Evolutionary conservation across 2,113 vertebrate species (phyloP).

Genomic region (Pseudorasbora parva): DNA sequence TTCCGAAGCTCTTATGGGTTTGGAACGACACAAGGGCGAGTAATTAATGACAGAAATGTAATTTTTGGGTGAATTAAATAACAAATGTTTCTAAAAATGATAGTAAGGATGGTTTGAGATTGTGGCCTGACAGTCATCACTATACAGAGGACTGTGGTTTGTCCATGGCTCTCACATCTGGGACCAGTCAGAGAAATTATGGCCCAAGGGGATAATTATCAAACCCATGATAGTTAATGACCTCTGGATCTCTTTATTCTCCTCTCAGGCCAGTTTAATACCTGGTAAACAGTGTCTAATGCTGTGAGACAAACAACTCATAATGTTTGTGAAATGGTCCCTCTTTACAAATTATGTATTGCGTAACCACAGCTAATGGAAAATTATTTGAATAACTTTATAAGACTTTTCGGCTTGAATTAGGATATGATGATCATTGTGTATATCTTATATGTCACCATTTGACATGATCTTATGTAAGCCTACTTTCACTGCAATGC

Average conservation of each 20-base stretch:
- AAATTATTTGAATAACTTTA: too few species aligned
- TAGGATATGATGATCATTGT: too few species aligned
- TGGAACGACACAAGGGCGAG: too few species aligned
- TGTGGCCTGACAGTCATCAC: not conserved
- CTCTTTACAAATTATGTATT: not conserved
- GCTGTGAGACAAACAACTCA: not conserved
- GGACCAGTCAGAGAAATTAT: not conserved
- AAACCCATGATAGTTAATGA: conserved; percentile 6
- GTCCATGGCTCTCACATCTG: not conserved
- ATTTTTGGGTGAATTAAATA: not conserved
- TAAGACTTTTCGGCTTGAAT: too few species aligned
- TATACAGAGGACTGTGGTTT: not conserved
- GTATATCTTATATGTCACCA: too few species aligned
- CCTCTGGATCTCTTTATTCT: conserved; percentile 12
- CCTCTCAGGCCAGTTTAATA: conserved; percentile 6
- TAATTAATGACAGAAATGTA: too few species aligned
- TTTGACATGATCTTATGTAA: too few species aligned
- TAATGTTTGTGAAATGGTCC: not conserved
- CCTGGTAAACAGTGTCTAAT: not conserved
- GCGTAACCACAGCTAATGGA: too few species aligned
- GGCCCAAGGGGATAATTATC: conserved; percentile 2
- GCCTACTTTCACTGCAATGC: too few species aligned
- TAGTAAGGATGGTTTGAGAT: not conserved
- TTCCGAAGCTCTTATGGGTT: too few species aligned
- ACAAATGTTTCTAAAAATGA: not conserved